Percentiles rank a stretch among this genome's conserved stretches.
Evolutionary conservation across 2,113 vertebrate genomes (phyloP).

Genomic region (Strix uralensis): DNA sequence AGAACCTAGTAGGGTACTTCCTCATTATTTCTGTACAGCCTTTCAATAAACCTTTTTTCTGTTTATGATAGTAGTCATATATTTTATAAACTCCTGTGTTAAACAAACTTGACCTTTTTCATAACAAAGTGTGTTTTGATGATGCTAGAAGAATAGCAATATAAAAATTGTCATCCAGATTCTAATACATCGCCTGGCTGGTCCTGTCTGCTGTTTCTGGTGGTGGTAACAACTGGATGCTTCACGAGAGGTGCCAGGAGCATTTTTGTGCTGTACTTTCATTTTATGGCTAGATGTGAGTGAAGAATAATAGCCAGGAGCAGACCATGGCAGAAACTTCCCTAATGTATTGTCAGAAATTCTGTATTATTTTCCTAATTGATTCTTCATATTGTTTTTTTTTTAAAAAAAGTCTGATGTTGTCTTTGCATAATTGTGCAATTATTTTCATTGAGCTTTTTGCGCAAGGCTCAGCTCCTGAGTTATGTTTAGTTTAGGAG

Average conservation of each 20-base stretch:
- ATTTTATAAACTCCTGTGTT: neutral
- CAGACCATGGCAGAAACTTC: neutral
- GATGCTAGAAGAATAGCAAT: neutral
- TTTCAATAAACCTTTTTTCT: neutral
- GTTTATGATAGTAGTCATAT: neutral
- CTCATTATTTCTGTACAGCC: neutral
- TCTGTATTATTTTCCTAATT: neutral
- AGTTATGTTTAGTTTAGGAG: neutral
- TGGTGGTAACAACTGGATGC: neutral
- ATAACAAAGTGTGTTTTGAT: neutral
- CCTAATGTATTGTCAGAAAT: neutral
- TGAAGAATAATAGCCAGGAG: neutral
- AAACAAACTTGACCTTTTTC: neutral
- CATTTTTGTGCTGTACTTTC: neutral
- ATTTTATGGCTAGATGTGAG: neutral
- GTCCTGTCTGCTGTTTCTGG: neutral
- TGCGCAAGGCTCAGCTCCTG: neutral
- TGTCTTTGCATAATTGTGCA: neutral
- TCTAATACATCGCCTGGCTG: neutral
- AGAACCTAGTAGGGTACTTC: neutral
- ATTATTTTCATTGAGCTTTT: neutral
- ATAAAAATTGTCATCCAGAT: neutral
- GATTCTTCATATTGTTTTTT: neutral
- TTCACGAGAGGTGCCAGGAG: neutral
- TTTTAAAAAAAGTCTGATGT: neutral